Base-by-base conservation (phyloP, 2,888 invertebrate species). In the Acholoe squamosa region DNA sequence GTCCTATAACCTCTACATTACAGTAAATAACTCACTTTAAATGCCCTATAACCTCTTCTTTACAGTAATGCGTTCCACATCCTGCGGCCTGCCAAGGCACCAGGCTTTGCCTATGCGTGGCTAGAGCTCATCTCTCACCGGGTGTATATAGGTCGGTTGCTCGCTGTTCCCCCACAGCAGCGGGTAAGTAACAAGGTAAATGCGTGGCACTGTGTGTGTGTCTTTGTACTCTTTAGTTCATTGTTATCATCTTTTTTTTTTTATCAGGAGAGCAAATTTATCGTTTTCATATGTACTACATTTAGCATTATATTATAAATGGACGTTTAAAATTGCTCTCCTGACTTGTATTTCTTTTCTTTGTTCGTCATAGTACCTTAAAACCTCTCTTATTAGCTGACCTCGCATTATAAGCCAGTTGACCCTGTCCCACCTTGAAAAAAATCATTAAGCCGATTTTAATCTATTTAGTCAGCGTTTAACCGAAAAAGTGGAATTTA, bases 91-190 rank as follows among this genome's bases (percentile, higher is more conserved):
- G 97, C 97, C 84, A 97, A 98, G 93, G 99, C 98, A 0, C 99
- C 99, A 0, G 99, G 98, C 0, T 99, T 99, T 96, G 98, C 99
- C 91, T 99, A 98, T 96, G 98, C 99, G 0, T 99, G 99, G 99
- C 96, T 99, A 91, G 99, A 99, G 96, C 96, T 99, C 84, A 98
- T 99, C 71, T 99, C 99, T 0, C 99, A 99, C 96, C 97, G 99
- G 90, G 98, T 98, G 0, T 99, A 99, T 96, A 97, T 99, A 94
- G 99, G 98, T 89, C 97, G 98, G 90, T 98, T 99, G 96, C 96
- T 99, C 51, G 98, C 98, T 19, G 93, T 95, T 33, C 95, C 95
- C 10, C 93, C 94, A 7, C 98, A 98, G 94, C 98, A 99, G 95
- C 98, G 98, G 96, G 97, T 97, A 95, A 91, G 93, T 91, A 89